Conservation (phyloP, 2,113 vertebrate genomes). For the Microtus montanus region DNA sequence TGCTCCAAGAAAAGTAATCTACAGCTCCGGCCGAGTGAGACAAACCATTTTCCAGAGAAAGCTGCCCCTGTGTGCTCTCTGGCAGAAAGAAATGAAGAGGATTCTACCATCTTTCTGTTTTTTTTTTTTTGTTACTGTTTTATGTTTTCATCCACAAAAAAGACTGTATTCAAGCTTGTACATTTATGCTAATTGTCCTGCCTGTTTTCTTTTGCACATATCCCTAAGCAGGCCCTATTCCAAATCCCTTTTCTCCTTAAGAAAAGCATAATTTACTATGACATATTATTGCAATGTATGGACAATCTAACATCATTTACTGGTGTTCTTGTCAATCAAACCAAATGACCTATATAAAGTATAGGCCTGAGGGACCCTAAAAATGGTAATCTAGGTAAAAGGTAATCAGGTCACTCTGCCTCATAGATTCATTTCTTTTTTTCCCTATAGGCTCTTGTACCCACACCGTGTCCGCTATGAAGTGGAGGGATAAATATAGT, state of each 20-base stretch:
- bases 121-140: not conserved
- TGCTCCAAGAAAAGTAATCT: not conserved
- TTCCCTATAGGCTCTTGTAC: conserved; percentile 21
- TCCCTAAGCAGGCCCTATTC: conserved; percentile 30
- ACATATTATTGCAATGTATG: conserved; percentile 39
- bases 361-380: conserved; percentile 24
- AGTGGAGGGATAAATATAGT: conserved; percentile 60
- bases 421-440: conserved; percentile 55
- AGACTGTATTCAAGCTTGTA: not conserved
- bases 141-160: not conserved
- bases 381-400: conserved; percentile 61
- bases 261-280: conserved; percentile 50
- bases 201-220: not conserved
- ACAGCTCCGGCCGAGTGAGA: not conserved
- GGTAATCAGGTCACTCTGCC: conserved; percentile 66
- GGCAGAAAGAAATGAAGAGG: not conserved
- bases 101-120: not conserved
- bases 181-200: conserved; percentile 15
- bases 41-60: not conserved
- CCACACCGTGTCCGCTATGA: conserved; percentile 36
- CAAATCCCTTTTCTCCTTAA: not conserved
- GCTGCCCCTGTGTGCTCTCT: not conserved
- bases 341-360: conserved; percentile 45
- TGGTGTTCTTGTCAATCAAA: conserved; percentile 59
- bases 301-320: not conserved